phyloP scores from a whole-genome alignment of 1,140 invertebrate species.

The Polyergus mexicanus region DNA sequence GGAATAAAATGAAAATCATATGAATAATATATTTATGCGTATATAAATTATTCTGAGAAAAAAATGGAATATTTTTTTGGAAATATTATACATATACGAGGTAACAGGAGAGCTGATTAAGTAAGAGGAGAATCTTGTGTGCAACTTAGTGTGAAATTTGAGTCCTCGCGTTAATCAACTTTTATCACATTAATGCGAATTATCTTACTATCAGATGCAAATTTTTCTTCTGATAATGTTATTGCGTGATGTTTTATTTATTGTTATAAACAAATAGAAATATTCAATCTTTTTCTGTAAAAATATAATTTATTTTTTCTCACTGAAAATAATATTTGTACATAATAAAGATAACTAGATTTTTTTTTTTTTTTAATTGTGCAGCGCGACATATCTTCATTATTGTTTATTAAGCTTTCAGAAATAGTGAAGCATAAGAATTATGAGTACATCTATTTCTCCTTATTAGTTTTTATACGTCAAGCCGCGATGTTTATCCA shows the following conservation, averaged over 20 bases:
- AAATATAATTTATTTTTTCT: constrained; percentile 11
- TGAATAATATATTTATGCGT: neutral
- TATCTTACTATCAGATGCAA: neutral
- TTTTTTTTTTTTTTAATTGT: neutral
- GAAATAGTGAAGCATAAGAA: neutral
- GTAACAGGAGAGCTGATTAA: neutral
- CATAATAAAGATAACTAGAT: neutral
- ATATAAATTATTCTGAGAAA: neutral
- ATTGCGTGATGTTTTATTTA: constrained; percentile 6
- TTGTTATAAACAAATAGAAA: neutral
- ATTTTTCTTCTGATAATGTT: neutral
- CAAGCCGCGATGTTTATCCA: neutral
- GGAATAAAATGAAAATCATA: too few relatives aligned
- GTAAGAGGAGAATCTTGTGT: neutral
- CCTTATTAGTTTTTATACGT: constrained; percentile 5
- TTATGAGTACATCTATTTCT: neutral
- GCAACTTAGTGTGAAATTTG: neutral
- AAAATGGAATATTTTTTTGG: neutral
- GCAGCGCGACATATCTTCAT: neutral
- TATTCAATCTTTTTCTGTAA: neutral
- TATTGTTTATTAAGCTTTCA: neutral
- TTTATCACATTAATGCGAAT: neutral
- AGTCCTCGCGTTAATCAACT: constrained; percentile 1
- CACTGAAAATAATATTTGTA: neutral
- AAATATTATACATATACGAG: neutral